Base-by-base conservation (phyloP, 1,140 invertebrate species). In the Brachionus angularis region DNA sequence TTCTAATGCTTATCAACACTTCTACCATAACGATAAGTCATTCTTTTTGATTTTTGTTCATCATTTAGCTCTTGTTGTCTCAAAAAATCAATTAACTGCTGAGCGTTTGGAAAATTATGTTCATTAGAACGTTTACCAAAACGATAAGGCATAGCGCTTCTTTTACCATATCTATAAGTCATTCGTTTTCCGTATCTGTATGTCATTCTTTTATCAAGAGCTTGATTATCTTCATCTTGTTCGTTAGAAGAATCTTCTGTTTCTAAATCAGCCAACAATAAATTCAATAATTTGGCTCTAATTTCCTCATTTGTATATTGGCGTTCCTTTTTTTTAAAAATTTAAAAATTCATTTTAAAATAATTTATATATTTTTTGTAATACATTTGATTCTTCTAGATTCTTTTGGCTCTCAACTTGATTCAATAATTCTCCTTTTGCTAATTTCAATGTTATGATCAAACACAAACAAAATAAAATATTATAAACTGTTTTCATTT, bases 181-280 rank as follows among this genome's bases (percentile, higher is more conserved):
- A 70, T 70, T 49, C 64, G 16, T 53, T 70, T 70, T 31, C 67
- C 67, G 23, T 44, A 70, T 50, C 64, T 36, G 23, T 70, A 70
- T 18, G 64, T 49, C 64, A 70, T 70, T 70, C 64, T 49, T 21
- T 70, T 70, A 36, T 67, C 42, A 47, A 67, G 21, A 8, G 10
- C 49, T 18, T 21, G n/a, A 36, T 67, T 31, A 29, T 33, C 21
- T 23, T 67, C 62, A 23, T 46, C 31, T 34, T 67, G 27, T 42
- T 67, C 62, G 18, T 39, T 21, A 10, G 53, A 58, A 58, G 53
- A 33, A 4, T 16, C 36, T 31, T 58, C 53, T 23, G 33, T 3
- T 7, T 8, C 18, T 16, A 10, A 16, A 16, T 58, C 53, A 25
- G 18, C 33, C 18, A 42, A 8, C 33, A 67, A 25, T 29, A 67